Evolutionary conservation across 2,888 invertebrate species (phyloP).

Genomic region (Ochropacha duplaris): DNA sequence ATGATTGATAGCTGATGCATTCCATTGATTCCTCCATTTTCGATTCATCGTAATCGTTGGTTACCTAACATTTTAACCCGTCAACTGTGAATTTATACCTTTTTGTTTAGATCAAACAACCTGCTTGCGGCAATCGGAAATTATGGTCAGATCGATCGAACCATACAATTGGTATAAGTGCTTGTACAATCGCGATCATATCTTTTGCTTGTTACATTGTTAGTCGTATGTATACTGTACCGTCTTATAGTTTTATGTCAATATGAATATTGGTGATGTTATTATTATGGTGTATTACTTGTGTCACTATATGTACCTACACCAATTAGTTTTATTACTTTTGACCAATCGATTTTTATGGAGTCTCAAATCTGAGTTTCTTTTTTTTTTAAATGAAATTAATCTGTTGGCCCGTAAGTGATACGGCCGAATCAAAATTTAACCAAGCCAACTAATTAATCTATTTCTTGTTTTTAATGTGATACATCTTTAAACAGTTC

Average conservation of each 20-base stretch:
- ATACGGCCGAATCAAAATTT: no score
- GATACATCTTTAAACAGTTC: no score
- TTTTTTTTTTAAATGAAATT: background rate
- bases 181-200: background rate
- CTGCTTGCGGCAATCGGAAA: background rate
- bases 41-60: background rate
- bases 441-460: no score
- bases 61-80: background rate
- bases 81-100: background rate
- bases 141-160: background rate
- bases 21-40: background rate
- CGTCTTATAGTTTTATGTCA: background rate
- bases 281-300: background rate
- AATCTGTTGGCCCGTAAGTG: no score
- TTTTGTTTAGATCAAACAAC: background rate
- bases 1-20: background rate
- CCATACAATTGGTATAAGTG: background rate
- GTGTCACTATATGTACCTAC: background rate
- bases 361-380: background rate
- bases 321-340: background rate
- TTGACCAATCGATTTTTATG: background rate
- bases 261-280: background rate
- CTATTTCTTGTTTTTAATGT: no score
- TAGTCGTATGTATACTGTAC: background rate
- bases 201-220: background rate